Evolutionary conservation across 2,797 vertebrate species (phyloP).

Genomic region (Chlorospingus semifuscus): DNA sequence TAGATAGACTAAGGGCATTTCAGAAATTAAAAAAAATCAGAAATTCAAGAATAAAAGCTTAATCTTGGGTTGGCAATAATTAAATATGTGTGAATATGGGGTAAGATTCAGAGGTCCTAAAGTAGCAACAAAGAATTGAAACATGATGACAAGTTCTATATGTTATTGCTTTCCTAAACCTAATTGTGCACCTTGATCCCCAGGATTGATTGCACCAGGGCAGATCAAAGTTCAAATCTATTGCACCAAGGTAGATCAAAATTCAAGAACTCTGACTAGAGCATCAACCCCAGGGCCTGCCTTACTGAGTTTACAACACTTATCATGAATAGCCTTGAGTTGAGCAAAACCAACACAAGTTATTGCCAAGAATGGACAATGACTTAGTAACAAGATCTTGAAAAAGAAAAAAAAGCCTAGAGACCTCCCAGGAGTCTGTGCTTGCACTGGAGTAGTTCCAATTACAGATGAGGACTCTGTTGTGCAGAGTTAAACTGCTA

Average conservation of each 20-base stretch:
- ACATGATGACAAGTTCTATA: not conserved
- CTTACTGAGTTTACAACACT: not conserved
- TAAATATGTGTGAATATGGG: not conserved
- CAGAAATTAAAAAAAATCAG: not conserved
- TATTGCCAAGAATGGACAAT: not conserved
- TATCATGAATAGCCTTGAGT: not conserved
- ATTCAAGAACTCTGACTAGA: not conserved
- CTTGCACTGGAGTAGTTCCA: not conserved
- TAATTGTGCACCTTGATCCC: not conserved
- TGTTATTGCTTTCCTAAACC: not conserved
- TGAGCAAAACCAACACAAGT: not conserved
- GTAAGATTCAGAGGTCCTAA: not conserved
- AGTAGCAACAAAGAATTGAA: not conserved
- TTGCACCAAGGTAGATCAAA: not conserved
- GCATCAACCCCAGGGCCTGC: not conserved
- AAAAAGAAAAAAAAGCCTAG: not conserved
- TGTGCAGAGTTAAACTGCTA: not conserved
- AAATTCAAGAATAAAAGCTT: not conserved
- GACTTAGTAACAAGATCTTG: not conserved
- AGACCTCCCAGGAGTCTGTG: not conserved
- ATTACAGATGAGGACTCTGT: not conserved
- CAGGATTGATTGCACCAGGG: not conserved
- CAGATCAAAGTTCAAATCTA: not conserved
- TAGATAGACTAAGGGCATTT: not conserved
- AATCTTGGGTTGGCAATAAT: not conserved